Conservation (phyloP, 2,797 vertebrate species). For the Decapterus maruadsi region DNA sequence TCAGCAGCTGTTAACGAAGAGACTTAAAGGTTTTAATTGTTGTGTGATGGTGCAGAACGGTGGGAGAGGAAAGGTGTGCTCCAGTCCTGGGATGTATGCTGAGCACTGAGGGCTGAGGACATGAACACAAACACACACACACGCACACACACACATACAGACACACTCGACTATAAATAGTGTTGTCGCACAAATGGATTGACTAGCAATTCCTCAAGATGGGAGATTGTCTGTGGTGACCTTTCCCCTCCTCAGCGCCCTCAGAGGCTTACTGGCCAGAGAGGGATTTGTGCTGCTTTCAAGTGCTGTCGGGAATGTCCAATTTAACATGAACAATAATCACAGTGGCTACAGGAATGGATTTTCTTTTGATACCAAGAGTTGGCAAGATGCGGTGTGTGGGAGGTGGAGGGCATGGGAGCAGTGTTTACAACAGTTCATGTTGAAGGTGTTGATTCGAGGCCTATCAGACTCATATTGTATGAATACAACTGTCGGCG, state of each 20-base stretch:
- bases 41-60: constrained; percentile 66
- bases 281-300: constrained; percentile 73
- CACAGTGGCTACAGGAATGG: constrained; percentile 24
- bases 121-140: too few relatives aligned
- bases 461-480: not conserved
- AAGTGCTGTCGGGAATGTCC: constrained; percentile 60
- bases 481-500: not conserved
- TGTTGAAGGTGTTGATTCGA: not conserved
- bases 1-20: constrained; percentile 66
- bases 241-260: constrained; percentile 67
- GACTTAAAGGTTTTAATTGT: constrained; percentile 62
- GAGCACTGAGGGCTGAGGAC: not conserved
- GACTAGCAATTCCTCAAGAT: constrained; percentile 36
- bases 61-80: constrained; percentile 4
- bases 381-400: constrained; percentile 9
- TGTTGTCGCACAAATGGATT: not conserved
- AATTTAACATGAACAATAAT: constrained; percentile 30
- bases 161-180: not conserved
- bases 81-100: not conserved
- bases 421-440: not conserved
- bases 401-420: not conserved
- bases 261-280: constrained; percentile 64
- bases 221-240: constrained; percentile 60
- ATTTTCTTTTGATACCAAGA: constrained; percentile 12
- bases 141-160: too few relatives aligned